These are phyloP conservation scores for Pachliopta kotzebuea DNA, from an alignment of 2,888 invertebrate species.

Conservation along the genomic window DNA sequence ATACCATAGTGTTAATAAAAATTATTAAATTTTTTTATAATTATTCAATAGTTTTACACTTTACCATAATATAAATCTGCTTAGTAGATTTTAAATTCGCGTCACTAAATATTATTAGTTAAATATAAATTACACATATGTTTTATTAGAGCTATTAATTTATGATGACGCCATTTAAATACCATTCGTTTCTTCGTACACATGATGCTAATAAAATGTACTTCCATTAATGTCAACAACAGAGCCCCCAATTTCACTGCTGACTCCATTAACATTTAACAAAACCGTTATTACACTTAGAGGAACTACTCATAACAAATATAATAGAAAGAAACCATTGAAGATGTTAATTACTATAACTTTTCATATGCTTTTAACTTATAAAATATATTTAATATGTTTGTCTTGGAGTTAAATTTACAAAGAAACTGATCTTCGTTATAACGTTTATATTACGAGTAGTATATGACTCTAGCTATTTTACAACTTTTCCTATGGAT, in stretches of 20 bases:
- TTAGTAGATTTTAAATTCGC: background rate
- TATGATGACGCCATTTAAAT: slow-evolving; percentile 22
- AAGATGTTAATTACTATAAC: background rate
- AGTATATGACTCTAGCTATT: too few relatives aligned
- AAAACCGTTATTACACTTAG: slow-evolving; percentile 7
- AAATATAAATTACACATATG: background rate
- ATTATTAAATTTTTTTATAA: too few relatives aligned
- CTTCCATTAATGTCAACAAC: slow-evolving; percentile 11
- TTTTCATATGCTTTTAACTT: background rate
- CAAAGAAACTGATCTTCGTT: background rate
- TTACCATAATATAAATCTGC: too few relatives aligned
- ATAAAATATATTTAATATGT: background rate
- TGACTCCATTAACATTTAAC: slow-evolving; percentile 20
- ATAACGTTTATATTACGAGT: too few relatives aligned
- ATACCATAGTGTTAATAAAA: too few relatives aligned
- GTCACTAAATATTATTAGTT: background rate
- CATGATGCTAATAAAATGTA: slow-evolving; percentile 19
- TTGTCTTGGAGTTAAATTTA: background rate
- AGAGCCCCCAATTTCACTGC: slow-evolving; percentile 15
- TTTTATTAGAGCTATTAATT: slow-evolving; percentile 9
- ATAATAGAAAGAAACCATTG: background rate
- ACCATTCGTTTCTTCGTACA: slow-evolving; percentile 18
- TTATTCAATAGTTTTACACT: too few relatives aligned
- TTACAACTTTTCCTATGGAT: too few relatives aligned
- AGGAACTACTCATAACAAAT: background rate